Evolutionary conservation across 2,797 vertebrate genomes (phyloP), one percentile per base, ranked within the genome.

Genomic region (Sebastes nivosus): DNA sequence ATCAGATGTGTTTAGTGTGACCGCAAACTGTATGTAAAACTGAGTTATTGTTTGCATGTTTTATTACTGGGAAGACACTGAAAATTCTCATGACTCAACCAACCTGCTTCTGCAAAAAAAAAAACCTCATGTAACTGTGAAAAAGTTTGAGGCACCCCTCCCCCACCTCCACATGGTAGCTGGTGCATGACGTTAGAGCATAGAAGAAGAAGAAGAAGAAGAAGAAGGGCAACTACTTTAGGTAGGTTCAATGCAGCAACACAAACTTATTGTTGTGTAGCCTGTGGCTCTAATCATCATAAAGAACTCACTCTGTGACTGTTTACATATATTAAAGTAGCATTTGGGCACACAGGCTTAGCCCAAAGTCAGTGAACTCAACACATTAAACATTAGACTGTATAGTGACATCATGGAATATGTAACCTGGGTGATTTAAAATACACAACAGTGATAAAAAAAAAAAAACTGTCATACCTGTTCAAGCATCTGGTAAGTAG

Each of bases 141-240:
- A 94, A 88, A 89, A 89, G 80, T 92, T 91, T 60, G 73, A 83
- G 65, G 63, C 82, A 36, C 94, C 89, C 94, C 87, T 92, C 93
- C 95, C 95, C 95, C 95, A 89, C 68, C 60, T 88, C 90, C 93
- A 93, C 92, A 94, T 93, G 90, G 93, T 83, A 63, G 80, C 87
- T 82, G 84, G 75, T 86, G 87, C 84, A 73, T 84, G 75, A 88
- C 54, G 55, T 73, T 77, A 74, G 72, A 85, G 69, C 61, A 75
- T 85, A 79, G 42, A 46, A 46, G 16, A 42, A 38, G 36, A 42
- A 38, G 36, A 38, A 78, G 65, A 42, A 42, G 38, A 42, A 46
- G 52, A 85, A 78, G 65, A 65, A 76, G 84, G 42, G 54, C 67
- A 24, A 55, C 79, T 22, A 77, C 55, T 75, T 75, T 36, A 85